A percentile compares a stretch with the other conserved stretches of the same genome.
Conservation (phyloP, 2,888 invertebrate species). For the Girardia tigrina region DNA sequence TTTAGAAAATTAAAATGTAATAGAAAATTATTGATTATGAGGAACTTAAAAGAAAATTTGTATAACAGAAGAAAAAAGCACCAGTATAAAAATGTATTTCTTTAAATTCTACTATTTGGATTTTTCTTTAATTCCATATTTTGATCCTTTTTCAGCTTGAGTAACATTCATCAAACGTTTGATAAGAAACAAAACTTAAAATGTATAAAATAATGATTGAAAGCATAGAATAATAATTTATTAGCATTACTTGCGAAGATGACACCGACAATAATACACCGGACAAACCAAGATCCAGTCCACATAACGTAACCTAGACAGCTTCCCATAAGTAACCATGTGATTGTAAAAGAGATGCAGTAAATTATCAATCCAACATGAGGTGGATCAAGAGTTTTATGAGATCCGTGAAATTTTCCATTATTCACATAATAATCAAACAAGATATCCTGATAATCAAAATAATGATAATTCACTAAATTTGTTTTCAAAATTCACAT, state of each 20-base stretch:
- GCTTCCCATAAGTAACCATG: background rate
- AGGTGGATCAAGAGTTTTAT: background rate
- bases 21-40: too few relatives aligned
- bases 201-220: background rate
- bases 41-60: too few relatives aligned
- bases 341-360: background rate
- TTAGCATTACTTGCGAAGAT: background rate
- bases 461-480: too few relatives aligned
- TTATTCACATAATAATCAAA: background rate
- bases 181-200: background rate
- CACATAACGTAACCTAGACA: background rate
- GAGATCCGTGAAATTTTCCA: background rate
- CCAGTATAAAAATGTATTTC: too few relatives aligned
- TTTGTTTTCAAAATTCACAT: too few relatives aligned
- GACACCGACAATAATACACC: background rate
- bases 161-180: background rate
- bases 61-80: too few relatives aligned
- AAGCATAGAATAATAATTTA: background rate
- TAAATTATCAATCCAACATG: background rate
- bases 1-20: too few relatives aligned
- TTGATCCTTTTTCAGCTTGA: background rate
- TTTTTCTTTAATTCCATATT: background rate
- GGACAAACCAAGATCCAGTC: background rate
- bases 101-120: background rate
- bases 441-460: background rate